Evolutionary conservation across 2,113 vertebrate genomes (phyloP).

Genomic region (Scartelaos histophorus): DNA sequence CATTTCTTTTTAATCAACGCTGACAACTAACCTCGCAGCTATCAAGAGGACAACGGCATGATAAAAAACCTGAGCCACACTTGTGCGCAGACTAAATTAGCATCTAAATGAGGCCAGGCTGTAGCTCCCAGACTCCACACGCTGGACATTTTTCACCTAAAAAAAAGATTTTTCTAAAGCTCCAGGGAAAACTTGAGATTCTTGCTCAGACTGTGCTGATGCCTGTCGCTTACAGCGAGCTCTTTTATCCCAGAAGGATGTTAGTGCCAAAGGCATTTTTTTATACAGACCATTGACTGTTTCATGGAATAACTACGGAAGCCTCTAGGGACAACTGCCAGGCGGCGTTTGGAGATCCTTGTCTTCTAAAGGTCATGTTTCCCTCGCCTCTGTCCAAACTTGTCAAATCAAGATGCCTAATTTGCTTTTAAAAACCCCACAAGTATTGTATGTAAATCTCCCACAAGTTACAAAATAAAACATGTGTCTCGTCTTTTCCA

Average conservation of each 20-base stretch:
- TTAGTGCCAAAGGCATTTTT: conserved; percentile 16
- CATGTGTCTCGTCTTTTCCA: conserved; percentile 7
- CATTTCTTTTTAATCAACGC: conserved; percentile 10
- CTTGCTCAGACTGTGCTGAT: conserved; percentile 17
- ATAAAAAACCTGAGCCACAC: conserved; percentile 20
- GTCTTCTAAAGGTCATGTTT: conserved; percentile 8
- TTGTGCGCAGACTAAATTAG: conserved; percentile 27
- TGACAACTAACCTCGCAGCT: conserved; percentile 33
- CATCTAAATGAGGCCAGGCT: conserved; percentile 36
- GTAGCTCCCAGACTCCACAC: conserved; percentile 3
- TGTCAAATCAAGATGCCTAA: conserved; percentile 2
- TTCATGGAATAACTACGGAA: conserved; percentile 24
- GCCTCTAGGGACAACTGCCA: conserved; percentile 26
- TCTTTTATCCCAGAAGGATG: conserved; percentile 31
- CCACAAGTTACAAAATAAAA: conserved; percentile 14
- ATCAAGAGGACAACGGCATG: conserved; percentile 1
- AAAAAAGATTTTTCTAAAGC: conserved; percentile 13
- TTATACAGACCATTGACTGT: conserved; percentile 27
- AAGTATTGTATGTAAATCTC: conserved; percentile 8
- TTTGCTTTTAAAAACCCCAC: conserved; percentile 1
- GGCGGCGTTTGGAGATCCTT: conserved; percentile 18
- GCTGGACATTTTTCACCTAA: conserved; percentile 12
- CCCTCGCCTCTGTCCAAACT: conserved; percentile 20
- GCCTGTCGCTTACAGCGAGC: conserved; percentile 33
- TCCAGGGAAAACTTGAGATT: conserved; percentile 28